A percentile compares a stretch with the other conserved stretches of the same genome.
Evolutionary conservation across 2,888 invertebrate species (phyloP).

Genomic region (Acanthopleura granulata): DNA sequence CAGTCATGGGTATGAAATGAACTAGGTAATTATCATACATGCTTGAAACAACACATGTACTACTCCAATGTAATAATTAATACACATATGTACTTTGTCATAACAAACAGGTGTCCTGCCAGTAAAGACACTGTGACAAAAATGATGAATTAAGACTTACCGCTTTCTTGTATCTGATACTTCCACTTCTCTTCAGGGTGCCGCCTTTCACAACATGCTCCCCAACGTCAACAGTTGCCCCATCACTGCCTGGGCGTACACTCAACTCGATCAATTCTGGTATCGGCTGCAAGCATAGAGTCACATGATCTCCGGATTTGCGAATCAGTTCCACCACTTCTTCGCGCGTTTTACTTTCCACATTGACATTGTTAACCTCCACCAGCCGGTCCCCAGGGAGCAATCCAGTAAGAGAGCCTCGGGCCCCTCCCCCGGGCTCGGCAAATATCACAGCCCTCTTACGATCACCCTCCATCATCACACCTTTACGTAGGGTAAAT

Average conservation of each 20-base stretch:
- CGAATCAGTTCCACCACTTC: conserved; percentile 91
- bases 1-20: too few species aligned
- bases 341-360: conserved; percentile 88
- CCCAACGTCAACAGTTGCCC: conserved; percentile 76
- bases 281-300: conserved; percentile 93
- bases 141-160: conserved; percentile 44
- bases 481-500: conserved; percentile 90
- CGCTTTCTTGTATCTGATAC: conserved; percentile 61
- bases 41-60: too few species aligned
- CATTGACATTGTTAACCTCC: conserved; percentile 89
- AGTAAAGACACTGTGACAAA: too few species aligned
- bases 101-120: too few species aligned
- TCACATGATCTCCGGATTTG: conserved; percentile 70
- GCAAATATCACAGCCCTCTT: conserved; percentile 88
- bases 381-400: conserved; percentile 94
- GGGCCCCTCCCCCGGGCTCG: conserved; percentile 83
- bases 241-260: conserved; percentile 79
- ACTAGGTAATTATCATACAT: too few species aligned
- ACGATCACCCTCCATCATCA: conserved; percentile 76
- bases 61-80: too few species aligned
- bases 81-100: too few species aligned
- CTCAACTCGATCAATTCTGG: conserved; percentile 92
- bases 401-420: conserved; percentile 82
- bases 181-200: conserved; percentile 85
- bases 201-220: conserved; percentile 80